phyloP scores from a whole-genome alignment of 2,888 invertebrate genomes.

The Apodemia zela region DNA sequence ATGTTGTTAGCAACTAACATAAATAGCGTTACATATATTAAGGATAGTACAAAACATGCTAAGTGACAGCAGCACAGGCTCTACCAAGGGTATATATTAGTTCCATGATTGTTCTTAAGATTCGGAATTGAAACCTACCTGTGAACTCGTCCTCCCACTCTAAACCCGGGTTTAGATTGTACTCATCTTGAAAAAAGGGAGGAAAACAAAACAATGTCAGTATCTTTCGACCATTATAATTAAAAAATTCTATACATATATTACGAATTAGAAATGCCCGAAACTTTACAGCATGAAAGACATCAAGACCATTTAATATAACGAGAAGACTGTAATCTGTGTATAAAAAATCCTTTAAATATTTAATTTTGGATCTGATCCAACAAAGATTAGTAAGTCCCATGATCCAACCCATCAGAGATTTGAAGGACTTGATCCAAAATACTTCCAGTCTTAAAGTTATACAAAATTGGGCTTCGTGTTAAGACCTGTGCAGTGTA shows the following conservation, averaged over 20 bases:
- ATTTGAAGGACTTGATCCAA: conserved; percentile 28
- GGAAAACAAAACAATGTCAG: conserved; percentile 80
- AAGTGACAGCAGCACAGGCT: conserved; percentile 73
- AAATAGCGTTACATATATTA: conserved; percentile 58
- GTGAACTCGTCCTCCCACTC: conserved; percentile 99
- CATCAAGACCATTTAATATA: conserved; percentile 42
- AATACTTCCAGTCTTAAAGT: conserved; percentile 39
- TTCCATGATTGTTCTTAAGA: conserved; percentile 66
- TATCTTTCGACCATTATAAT: conserved; percentile 71
- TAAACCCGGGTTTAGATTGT: conserved; percentile 99
- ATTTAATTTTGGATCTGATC: conserved; percentile 11
- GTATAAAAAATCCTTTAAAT: background rate
- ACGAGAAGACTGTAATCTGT: conserved; percentile 39
- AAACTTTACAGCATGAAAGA: conserved; percentile 66
- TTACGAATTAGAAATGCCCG: conserved; percentile 66
- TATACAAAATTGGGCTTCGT: conserved; percentile 47
- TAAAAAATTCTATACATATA: conserved; percentile 67
- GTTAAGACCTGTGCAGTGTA: conserved; percentile 75
- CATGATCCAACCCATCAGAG: background rate
- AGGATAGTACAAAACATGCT: conserved; percentile 67
- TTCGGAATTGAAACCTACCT: conserved; percentile 91
- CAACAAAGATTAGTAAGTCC: conserved; percentile 8
- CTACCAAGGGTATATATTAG: conserved; percentile 70
- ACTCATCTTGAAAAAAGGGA: conserved; percentile 95
- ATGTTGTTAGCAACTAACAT: conserved; percentile 59